Evolutionary conservation across 1,140 invertebrate genomes (phyloP).

Genomic region (Anoplophora glabripennis): DNA sequence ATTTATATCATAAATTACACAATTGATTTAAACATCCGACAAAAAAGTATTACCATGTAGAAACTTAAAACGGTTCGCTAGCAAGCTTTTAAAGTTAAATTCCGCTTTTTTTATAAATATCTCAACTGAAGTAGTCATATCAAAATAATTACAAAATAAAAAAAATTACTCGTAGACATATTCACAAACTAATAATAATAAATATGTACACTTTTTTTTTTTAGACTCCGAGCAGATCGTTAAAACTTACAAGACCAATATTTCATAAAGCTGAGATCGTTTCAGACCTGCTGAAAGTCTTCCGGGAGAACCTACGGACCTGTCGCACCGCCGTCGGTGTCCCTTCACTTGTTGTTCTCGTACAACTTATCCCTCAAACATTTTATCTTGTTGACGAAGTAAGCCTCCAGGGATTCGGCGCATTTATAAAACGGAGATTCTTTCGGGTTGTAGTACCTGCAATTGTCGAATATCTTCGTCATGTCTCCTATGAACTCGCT

Average conservation of each 20-base stretch:
- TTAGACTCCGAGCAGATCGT: conserved; percentile 21
- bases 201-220: conserved; percentile 9
- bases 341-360: conserved; percentile 50
- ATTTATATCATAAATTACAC: conserved; percentile 23
- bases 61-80: conserved; percentile 3
- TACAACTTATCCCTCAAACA: conserved; percentile 76
- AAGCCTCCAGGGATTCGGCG: conserved; percentile 92
- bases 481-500: conserved; percentile 96
- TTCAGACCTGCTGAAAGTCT: conserved; percentile 28
- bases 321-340: neutral
- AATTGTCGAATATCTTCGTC: conserved; percentile 98
- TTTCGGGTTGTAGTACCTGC: conserved; percentile 93
- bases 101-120: conserved; percentile 14
- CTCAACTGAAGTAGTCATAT: conserved; percentile 12
- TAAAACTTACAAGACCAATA: conserved; percentile 12
- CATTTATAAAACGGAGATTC: conserved; percentile 94
- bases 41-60: conserved; percentile 25
- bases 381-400: conserved; percentile 90
- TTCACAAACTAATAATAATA: conserved; percentile 32
- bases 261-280: conserved; percentile 33
- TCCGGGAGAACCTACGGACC: conserved; percentile 3
- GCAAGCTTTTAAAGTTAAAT: too few relatives aligned
- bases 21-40: conserved; percentile 21
- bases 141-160: conserved; percentile 29
- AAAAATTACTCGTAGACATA: conserved; percentile 28